Conservation (phyloP, 2,113 vertebrate species). For the Acanthisitta chloris region DNA sequence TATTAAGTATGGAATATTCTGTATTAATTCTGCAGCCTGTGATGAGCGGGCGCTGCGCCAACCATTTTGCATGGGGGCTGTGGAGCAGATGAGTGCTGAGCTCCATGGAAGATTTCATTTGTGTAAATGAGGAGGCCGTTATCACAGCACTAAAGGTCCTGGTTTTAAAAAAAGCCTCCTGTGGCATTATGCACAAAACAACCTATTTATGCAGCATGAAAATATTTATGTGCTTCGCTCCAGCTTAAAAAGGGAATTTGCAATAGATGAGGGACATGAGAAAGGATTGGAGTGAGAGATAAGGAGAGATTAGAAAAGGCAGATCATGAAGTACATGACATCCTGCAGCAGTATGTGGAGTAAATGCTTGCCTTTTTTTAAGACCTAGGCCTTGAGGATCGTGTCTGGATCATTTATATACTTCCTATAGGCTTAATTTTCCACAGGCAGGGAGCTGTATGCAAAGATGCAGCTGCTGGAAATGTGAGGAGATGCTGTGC, state of each 20-base stretch:
- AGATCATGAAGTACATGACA: conserved; percentile 47
- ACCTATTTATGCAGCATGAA: conserved; percentile 50
- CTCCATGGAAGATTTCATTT: conserved; percentile 46
- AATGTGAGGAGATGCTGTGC: not conserved
- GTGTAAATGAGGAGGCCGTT: conserved; percentile 44
- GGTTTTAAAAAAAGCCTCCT: not conserved
- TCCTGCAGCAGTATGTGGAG: conserved; percentile 10
- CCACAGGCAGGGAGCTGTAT: not conserved
- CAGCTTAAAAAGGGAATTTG: conserved; percentile 48
- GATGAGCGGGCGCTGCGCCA: not conserved
- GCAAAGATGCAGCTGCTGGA: not conserved
- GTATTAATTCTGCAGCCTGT: not conserved
- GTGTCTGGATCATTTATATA: not conserved
- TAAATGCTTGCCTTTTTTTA: not conserved
- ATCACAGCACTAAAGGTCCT: conserved; percentile 48
- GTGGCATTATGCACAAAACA: conserved; percentile 58
- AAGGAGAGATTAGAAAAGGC: conserved; percentile 33
- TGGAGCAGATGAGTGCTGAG: conserved; percentile 21
- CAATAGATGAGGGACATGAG: conserved; percentile 36
- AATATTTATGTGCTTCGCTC: conserved; percentile 31
- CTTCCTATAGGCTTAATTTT: not conserved
- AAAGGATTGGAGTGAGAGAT: conserved; percentile 43
- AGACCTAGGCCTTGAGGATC: not conserved
- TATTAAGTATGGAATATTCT: conserved; percentile 21
- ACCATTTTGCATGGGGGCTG: not conserved